Evolutionary conservation across 1,140 invertebrate species (phyloP).

Genomic region (Drosophila lini): DNA sequence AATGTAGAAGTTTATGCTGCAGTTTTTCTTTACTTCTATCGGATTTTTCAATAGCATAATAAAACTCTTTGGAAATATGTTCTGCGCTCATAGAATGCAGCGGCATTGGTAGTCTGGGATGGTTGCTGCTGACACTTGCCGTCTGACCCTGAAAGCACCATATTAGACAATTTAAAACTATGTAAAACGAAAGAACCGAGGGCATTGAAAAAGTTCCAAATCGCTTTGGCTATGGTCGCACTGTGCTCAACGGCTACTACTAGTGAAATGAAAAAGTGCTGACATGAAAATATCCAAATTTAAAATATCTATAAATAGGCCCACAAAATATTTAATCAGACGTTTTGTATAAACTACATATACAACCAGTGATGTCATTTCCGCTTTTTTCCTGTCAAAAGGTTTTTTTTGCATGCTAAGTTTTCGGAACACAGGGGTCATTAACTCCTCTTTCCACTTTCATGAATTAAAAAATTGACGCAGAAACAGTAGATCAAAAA

Average conservation of each 20-base stretch:
- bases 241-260: too few relatives aligned
- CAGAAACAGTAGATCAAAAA: too few relatives aligned
- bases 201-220: neutral
- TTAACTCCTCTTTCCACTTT: too few relatives aligned
- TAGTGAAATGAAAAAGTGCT: slow-evolving; percentile 1
- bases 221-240: neutral
- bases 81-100: slow-evolving; percentile 36
- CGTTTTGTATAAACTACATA: neutral
- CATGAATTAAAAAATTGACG: too few relatives aligned
- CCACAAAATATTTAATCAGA: neutral
- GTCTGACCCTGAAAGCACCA: neutral
- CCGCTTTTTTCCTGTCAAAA: too few relatives aligned
- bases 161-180: slow-evolving; percentile 1
- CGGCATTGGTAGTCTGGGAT: neutral
- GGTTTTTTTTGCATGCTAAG: too few relatives aligned
- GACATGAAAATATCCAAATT: neutral
- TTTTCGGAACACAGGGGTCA: too few relatives aligned
- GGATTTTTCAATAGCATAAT: slow-evolving; percentile 34
- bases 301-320: slow-evolving; percentile 7
- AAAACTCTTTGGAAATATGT: slow-evolving; percentile 63
- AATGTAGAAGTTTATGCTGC: slow-evolving; percentile 58
- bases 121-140: neutral
- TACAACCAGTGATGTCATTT: neutral
- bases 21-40: slow-evolving; percentile 54
- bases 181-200: neutral